Percentiles rank a stretch among this genome's conserved stretches.
Evolutionary conservation across 2,113 vertebrate species (phyloP).

Genomic region (Eonycteris spelaea): DNA sequence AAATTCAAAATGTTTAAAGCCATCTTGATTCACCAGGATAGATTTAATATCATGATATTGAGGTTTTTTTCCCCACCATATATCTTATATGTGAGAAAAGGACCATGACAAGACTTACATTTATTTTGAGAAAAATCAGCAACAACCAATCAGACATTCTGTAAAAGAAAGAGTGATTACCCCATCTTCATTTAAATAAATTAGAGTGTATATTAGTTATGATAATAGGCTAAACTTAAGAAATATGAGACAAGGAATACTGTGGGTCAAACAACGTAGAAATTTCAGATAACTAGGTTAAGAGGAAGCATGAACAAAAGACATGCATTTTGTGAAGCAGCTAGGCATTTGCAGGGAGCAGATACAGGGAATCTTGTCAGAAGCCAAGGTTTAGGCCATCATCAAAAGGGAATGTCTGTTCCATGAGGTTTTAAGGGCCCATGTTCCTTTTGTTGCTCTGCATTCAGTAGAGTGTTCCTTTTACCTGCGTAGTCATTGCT

Average conservation of each 20-base stretch:
- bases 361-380: background rate
- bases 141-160: background rate
- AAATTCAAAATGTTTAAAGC: background rate
- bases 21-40: background rate
- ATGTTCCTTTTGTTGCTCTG: background rate
- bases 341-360: background rate
- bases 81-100: background rate
- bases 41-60: background rate
- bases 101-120: background rate
- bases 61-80: background rate
- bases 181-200: background rate
- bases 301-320: background rate
- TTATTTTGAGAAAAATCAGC: conserved; percentile 17
- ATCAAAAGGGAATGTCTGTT: background rate
- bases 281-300: background rate
- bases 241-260: background rate
- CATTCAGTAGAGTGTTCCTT: background rate
- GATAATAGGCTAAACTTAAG: background rate
- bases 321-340: background rate
- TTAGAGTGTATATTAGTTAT: background rate
- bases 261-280: background rate
- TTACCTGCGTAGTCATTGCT: background rate
- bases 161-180: background rate
- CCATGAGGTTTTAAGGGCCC: background rate
- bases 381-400: background rate